Evolutionary conservation across 2,113 vertebrate genomes (phyloP).

Genomic region (Pipa parva): DNA sequence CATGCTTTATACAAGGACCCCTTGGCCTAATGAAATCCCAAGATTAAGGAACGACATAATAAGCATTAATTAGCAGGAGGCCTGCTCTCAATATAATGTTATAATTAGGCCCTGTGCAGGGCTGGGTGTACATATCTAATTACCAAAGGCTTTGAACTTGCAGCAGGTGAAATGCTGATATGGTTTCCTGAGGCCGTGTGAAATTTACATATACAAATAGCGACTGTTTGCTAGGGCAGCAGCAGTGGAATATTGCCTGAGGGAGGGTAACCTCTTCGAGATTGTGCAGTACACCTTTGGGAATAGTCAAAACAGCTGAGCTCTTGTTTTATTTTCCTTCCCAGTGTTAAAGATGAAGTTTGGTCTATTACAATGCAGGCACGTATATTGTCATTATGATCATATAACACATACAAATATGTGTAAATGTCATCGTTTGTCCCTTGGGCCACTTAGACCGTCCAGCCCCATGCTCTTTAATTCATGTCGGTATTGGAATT

Average conservation of each 20-base stretch:
- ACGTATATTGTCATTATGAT: slow-evolving; percentile 22
- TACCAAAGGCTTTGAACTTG: slow-evolving; percentile 80
- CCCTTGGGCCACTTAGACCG: slow-evolving; percentile 18
- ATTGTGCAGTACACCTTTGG: slow-evolving; percentile 12
- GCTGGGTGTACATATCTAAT: slow-evolving; percentile 86
- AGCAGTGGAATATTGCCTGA: slow-evolving; percentile 25
- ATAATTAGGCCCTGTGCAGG: slow-evolving; percentile 92
- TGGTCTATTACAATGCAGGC: slow-evolving; percentile 20
- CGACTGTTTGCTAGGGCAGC: slow-evolving; percentile 38
- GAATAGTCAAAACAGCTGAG: slow-evolving; percentile 36
- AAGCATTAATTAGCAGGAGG: slow-evolving; percentile 97
- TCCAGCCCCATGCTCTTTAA: slow-evolving; percentile 5
- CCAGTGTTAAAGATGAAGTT: background rate
- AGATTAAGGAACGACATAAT: slow-evolving; percentile 99
- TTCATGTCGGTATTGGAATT: slow-evolving; percentile 12
- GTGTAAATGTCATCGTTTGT: slow-evolving; percentile 24
- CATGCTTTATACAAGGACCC: slow-evolving; percentile 49
- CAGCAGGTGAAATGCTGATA: slow-evolving; percentile 90
- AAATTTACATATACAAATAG: slow-evolving; percentile 59
- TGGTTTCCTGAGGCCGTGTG: slow-evolving; percentile 71
- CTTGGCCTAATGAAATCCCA: slow-evolving; percentile 95
- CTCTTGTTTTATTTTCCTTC: slow-evolving; percentile 19
- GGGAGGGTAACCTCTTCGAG: slow-evolving; percentile 34
- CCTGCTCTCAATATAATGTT: slow-evolving; percentile 98
- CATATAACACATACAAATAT: slow-evolving; percentile 33